Percentiles rank a stretch among this genome's conserved stretches.
Conservation (phyloP, 2,888 invertebrate species). For the Schrankia costaestrigalis region DNA sequence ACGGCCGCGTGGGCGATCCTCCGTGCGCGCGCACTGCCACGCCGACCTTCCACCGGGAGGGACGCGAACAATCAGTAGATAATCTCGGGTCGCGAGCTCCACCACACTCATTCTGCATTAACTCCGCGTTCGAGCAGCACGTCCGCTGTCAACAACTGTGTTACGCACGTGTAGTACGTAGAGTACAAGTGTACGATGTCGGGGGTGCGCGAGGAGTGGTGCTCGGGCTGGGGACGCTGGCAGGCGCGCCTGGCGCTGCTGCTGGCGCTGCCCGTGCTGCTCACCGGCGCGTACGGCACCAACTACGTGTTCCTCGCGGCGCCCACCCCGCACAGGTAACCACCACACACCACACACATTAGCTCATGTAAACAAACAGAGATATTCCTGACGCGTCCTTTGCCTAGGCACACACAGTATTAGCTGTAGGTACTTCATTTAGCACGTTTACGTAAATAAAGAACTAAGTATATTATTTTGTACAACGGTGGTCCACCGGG, state of each 20-base stretch:
- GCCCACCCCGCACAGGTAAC: conserved; percentile 61
- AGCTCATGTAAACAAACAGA: too few relatives aligned
- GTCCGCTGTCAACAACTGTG: background rate
- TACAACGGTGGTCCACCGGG: too few relatives aligned
- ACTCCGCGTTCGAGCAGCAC: background rate
- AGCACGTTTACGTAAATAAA: too few relatives aligned
- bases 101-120: too few relatives aligned
- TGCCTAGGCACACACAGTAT: too few relatives aligned
- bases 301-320: conserved; percentile 75
- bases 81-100: conserved; percentile 3
- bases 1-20: conserved; percentile 14
- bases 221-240: conserved; percentile 65
- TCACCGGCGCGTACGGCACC: conserved; percentile 69
- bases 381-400: too few relatives aligned
- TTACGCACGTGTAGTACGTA: background rate
- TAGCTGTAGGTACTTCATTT: too few relatives aligned
- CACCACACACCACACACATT: background rate
- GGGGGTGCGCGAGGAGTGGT: conserved; percentile 48
- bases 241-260: conserved; percentile 65
- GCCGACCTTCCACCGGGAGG: conserved; percentile 28
- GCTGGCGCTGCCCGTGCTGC: conserved; percentile 69
- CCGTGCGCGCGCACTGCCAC: conserved; percentile 20
- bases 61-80: conserved; percentile 14
- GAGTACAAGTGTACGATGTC: conserved; percentile 15
- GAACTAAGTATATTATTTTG: too few relatives aligned